Evolutionary conservation across 1,140 invertebrate species (phyloP).

Genomic region (Bursaphelenchus mucronatus): DNA sequence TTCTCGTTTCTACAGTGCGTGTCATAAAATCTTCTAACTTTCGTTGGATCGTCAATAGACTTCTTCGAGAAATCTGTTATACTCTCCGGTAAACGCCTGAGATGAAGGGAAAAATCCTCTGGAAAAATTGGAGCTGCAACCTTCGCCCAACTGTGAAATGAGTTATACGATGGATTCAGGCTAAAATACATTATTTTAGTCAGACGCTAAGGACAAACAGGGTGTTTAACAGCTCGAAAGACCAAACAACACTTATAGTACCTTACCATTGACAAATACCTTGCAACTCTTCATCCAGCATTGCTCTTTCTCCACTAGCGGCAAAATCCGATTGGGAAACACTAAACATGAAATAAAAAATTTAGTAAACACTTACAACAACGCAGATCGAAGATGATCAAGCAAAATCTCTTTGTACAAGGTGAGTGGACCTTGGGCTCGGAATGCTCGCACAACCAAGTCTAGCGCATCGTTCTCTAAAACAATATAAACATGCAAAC

Average conservation of each 20-base stretch:
- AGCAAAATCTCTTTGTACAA: constrained; percentile 52
- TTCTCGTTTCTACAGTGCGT: constrained; percentile 10
- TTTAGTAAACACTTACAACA: constrained; percentile 37
- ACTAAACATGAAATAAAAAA: constrained; percentile 31
- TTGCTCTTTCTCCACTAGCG: constrained; percentile 15
- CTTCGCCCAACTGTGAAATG: constrained; percentile 1
- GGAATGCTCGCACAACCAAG: constrained; percentile 43
- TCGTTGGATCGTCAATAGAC: constrained; percentile 15
- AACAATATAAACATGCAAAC: constrained; percentile 10
- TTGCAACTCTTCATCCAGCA: constrained; percentile 37
- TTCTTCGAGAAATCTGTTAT: not conserved
- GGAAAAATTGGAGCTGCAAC: not conserved
- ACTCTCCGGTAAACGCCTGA: constrained; percentile 20
- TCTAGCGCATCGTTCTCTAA: constrained; percentile 45
- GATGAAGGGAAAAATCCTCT: constrained; percentile 2
- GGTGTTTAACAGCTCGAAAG: not conserved
- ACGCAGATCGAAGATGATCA: constrained; percentile 44
- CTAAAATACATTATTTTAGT: not conserved
- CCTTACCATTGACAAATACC: constrained; percentile 34
- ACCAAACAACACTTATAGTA: not conserved
- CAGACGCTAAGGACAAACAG: not conserved
- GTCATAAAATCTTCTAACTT: constrained; percentile 11
- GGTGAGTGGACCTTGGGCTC: constrained; percentile 49
- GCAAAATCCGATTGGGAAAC: constrained; percentile 43
- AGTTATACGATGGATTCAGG: constrained; percentile 12